Base-by-base conservation (phyloP, 2,888 invertebrate genomes). In the Scaptomyza caliginosa region DNA sequence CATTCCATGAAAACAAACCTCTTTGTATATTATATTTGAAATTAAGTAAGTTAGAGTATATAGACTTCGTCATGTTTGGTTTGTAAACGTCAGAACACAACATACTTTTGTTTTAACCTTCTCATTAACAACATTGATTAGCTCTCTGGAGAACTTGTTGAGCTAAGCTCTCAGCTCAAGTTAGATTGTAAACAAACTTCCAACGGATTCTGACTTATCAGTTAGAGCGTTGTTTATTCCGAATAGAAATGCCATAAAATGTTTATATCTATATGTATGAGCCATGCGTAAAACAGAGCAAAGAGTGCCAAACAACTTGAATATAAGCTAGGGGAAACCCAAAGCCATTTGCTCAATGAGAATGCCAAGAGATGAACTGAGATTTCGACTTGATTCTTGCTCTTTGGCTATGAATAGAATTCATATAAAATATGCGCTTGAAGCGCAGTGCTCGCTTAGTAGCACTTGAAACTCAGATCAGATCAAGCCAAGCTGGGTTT, bases 361-460 rank as follows among this genome's bases (percentile, higher is more conserved):
- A 28, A 28, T 16, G 10, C 28, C 24, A 45, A 40, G 50, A 50
- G 50, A 60, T 67, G 54, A 62, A 42, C 46, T 40, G 21, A 36
- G 48, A 23, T 59, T 10, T 28, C 19, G 21, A 34, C 8, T 36
- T 24, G 32, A 13, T 43, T 8, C 7, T 32, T 32, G 42, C 7
- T 16, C 28, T 36, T 38, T 10, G 3, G 16, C 34, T 2, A 13
- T 26, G 13, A 32, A 3, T 1, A 30, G 4, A 30, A 8, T 36
- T 11, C 26, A 11, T 69, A 59, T 76, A 76, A 74, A 70, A 48
- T 19, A 46, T 8, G 48, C 21, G 70, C 13, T 48, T 16, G 28
- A 40, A 58, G 66, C 48, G 34, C 38, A 21, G 10, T 13, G 43
- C 72, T 40, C 51, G 24, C 72, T 34, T 16, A 80, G 83, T 83